phyloP scores from a whole-genome alignment of 2,113 vertebrate genomes.

The Cyrtonyx montezumae region DNA sequence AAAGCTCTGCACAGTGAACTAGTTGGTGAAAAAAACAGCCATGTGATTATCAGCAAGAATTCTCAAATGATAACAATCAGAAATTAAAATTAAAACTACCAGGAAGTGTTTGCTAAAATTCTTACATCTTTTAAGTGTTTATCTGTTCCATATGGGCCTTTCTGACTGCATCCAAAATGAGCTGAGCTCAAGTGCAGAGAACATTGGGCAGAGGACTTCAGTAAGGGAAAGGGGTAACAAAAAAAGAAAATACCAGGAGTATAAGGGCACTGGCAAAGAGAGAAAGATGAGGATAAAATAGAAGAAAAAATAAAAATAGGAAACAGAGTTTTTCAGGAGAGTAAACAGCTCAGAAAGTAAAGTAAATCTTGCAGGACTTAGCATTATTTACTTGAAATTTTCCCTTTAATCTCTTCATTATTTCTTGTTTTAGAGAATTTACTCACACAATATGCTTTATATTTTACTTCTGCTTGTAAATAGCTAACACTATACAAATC shows the following conservation, averaged over 20 bases:
- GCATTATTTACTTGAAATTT: background rate
- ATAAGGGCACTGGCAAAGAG: accelerated
- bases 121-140: accelerated
- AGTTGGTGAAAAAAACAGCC: accelerated
- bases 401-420: background rate
- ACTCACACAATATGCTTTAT: background rate
- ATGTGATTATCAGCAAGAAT: background rate
- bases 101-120: background rate
- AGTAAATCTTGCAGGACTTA: background rate
- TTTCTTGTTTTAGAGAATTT: background rate
- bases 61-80: background rate
- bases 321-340: background rate
- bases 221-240: background rate
- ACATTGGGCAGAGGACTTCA: accelerated
- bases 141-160: background rate
- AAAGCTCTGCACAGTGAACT: background rate
- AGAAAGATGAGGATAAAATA: accelerated
- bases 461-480: background rate
- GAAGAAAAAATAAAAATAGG: background rate
- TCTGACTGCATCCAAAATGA: background rate
- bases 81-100: background rate
- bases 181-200: background rate
- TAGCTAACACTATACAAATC: background rate
- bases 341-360: background rate
- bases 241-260: background rate